These are phyloP conservation scores for Arenaria interpres DNA, from an alignment of 2,113 vertebrate species.

Conservation along the genomic window DNA sequence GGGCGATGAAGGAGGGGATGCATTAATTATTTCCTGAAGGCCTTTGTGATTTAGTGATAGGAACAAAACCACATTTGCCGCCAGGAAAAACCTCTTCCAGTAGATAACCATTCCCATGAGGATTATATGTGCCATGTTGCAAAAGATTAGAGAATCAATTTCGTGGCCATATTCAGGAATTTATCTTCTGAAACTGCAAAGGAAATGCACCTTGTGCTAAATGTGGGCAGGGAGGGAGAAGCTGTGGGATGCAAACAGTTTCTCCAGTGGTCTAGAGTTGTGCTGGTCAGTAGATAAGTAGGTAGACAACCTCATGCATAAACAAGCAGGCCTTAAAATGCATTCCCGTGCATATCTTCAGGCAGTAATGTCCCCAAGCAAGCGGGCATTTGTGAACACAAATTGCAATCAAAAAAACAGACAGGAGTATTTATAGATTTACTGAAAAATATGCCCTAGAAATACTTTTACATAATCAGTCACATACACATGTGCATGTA, in stretches of 20 bases:
- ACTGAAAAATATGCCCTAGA: not conserved
- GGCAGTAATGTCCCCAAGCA: not conserved
- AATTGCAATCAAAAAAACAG: not conserved
- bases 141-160: not conserved
- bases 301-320: accelerated
- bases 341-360: not conserved
- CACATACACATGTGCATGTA: not conserved
- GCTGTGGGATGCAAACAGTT: not conserved
- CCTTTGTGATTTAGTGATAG: not conserved
- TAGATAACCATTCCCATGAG: not conserved
- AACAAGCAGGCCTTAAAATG: not conserved
- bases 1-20: not conserved
- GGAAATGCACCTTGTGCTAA: not conserved
- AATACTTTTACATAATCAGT: not conserved
- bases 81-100: not conserved
- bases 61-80: not conserved
- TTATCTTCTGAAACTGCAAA: not conserved
- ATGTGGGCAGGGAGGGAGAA: not conserved
- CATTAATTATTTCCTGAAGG: not conserved
- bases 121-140: not conserved
- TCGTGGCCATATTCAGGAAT: not conserved
- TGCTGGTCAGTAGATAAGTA: not conserved
- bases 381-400: not conserved
- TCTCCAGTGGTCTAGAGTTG: not conserved
- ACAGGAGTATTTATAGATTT: not conserved